Conservation (phyloP, 64 coral and sea anemone genomes). For the Trachythela sp. region DNA sequence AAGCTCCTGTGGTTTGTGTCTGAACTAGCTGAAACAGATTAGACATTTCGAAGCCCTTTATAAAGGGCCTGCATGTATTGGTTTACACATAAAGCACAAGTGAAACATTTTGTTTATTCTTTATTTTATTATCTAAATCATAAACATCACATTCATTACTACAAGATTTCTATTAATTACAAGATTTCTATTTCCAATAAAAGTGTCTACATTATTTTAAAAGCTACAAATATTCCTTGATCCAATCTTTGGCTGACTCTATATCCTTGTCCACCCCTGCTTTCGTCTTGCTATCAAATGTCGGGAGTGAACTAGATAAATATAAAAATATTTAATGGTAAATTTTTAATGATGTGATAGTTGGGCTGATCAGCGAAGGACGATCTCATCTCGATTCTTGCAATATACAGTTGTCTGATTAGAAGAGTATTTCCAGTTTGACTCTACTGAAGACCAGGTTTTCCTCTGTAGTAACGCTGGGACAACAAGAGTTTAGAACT, state of each 20-base stretch:
- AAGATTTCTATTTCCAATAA: not conserved
- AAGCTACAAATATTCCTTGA: conserved; percentile 82
- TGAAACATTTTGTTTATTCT: not conserved
- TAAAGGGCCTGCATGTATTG: too few relatives aligned
- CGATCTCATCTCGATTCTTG: too few relatives aligned
- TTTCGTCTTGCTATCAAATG: conserved; percentile 73
- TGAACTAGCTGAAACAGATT: too few relatives aligned
- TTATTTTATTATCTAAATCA: not conserved
- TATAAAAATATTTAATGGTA: not conserved
- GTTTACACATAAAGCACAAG: too few relatives aligned
- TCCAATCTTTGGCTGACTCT: conserved; percentile 85
- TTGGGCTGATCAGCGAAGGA: too few relatives aligned
- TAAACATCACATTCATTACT: not conserved
- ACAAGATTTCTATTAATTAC: not conserved
- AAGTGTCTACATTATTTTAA: not conserved
- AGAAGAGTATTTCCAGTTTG: too few relatives aligned
- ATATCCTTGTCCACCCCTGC: conserved; percentile 84
- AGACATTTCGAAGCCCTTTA: too few relatives aligned
- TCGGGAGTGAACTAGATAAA: conserved; percentile 75
- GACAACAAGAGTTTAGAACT: too few relatives aligned
- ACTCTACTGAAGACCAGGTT: too few relatives aligned
- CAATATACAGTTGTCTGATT: too few relatives aligned
- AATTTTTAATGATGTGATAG: not conserved
- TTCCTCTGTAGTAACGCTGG: too few relatives aligned
- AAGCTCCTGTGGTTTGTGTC: too few relatives aligned